Base-by-base conservation (phyloP, 2,797 vertebrate species). In the Rhinoraja longicauda region DNA sequence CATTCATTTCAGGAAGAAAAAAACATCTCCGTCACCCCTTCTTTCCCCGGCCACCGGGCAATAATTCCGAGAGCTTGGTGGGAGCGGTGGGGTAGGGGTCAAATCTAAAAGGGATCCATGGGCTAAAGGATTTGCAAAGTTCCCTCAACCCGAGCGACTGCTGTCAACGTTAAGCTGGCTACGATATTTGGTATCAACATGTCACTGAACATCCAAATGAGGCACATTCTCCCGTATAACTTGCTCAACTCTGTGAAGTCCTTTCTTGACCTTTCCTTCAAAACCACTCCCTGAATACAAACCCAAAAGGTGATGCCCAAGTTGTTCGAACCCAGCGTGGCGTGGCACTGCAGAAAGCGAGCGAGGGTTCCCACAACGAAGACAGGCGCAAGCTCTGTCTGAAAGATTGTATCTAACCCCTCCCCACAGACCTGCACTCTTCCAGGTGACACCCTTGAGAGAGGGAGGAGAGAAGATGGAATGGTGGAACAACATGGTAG, bases 251-350 rank as follows among this genome's bases (percentile, higher is more conserved):
- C 13, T 36, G 76, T 32, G 13, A 12, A 88, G 67, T 88, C 70
- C 78, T 91, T 93, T 90, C 93, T 64, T 92, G 93, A 93, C 81
- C 17, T 70, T 57, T 92, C 91, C 90, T 88, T 62, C 12, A 32
- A 70, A 90, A 57, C 93, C 93, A 93, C 94, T 92, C 92, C 91
- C 93, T 78, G 76, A 93, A 92, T 82, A 62, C 93, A 94, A 94
- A 95, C 94, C 93, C 94, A 94, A 94, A 94, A 93, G 88, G 93
- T 90, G 32, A 78, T 8, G 62, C 3, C 59, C n/a, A 45, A 0
- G 45, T 45, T 45, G 32, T 32, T 32, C 32, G 32, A 32, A 32
- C 32, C 32, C 32, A 32, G 32, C 32, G 32, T 32, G 2, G 45
- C 45, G 45, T 45, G 45, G n/a, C n/a, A n/a, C n/a, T n/a, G n/a